Conservation (phyloP, 2,888 invertebrate genomes). For the Thymelicus acteon region DNA sequence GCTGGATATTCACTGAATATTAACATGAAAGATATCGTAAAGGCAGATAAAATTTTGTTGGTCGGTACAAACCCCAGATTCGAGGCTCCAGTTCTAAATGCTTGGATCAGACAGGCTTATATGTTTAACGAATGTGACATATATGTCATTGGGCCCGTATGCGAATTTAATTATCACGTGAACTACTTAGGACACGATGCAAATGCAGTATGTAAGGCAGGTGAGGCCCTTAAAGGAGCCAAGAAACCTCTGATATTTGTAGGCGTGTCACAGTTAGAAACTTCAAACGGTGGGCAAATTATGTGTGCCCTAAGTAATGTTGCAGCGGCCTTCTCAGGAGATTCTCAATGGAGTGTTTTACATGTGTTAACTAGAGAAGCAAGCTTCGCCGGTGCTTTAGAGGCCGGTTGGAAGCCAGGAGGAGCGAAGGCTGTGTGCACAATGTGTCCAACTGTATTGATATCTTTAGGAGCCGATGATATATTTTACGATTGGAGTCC, state of each 20-base stretch:
- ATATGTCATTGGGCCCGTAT: conserved; percentile 93
- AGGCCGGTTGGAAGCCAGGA: conserved; percentile 95
- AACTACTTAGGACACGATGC: conserved; percentile 58
- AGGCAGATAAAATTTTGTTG: conserved; percentile 94
- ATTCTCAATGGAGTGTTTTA: conserved; percentile 82
- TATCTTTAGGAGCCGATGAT: conserved; percentile 97
- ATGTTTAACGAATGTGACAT: conserved; percentile 94
- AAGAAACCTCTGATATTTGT: conserved; percentile 71
- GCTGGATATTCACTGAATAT: conserved; percentile 68
- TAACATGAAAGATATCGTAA: conserved; percentile 89
- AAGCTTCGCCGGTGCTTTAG: conserved; percentile 96
- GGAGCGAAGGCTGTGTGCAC: conserved; percentile 80
- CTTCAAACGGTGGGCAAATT: conserved; percentile 48
- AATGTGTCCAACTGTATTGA: conserved; percentile 91
- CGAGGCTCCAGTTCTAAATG: conserved; percentile 98
- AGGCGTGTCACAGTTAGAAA: conserved; percentile 62
- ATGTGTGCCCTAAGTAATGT: conserved; percentile 53
- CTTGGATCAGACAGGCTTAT: conserved; percentile 96
- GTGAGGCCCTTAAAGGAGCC: conserved; percentile 49
- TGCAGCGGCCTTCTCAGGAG: conserved; percentile 40
- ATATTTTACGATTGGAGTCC: conserved; percentile 90
- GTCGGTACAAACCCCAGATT: conserved; percentile 98
- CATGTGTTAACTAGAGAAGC: conserved; percentile 97
- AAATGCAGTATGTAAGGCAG: conserved; percentile 47
- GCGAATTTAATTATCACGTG: conserved; percentile 93